A percentile compares a stretch with the other conserved stretches of the same genome.
Evolutionary conservation across 2,113 vertebrate species (phyloP).

Genomic region (Dascyllus trimaculatus): DNA sequence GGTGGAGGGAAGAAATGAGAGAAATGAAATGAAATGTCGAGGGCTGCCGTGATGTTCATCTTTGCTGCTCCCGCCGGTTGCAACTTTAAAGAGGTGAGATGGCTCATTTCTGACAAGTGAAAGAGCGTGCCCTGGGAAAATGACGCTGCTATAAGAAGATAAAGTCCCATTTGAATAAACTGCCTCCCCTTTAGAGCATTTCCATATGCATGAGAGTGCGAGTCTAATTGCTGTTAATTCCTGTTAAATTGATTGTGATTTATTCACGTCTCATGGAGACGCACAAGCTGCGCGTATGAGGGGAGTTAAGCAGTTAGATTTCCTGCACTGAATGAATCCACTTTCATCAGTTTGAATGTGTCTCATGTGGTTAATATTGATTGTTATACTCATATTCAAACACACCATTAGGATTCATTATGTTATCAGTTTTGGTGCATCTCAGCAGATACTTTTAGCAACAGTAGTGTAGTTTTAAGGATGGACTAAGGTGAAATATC

Average conservation of each 20-base stretch:
- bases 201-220: constrained; percentile 69
- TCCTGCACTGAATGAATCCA: constrained; percentile 30
- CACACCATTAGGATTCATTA: neutral
- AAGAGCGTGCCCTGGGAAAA: constrained; percentile 49
- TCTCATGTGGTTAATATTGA: constrained; percentile 1
- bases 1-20: neutral
- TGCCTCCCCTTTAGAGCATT: constrained; percentile 49
- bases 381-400: constrained; percentile 5
- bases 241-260: constrained; percentile 62
- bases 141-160: constrained; percentile 67
- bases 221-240: constrained; percentile 72
- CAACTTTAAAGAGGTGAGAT: constrained; percentile 60
- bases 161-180: constrained; percentile 76
- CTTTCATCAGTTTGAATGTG: constrained; percentile 38
- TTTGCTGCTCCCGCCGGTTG: constrained; percentile 42
- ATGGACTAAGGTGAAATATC: too few relatives aligned
- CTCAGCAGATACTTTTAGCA: neutral
- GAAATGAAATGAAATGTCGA: constrained; percentile 30
- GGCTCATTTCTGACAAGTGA: constrained; percentile 70
- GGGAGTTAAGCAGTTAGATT: constrained; percentile 27
- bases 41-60: constrained; percentile 41
- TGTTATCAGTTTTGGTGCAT: neutral
- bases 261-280: constrained; percentile 47
- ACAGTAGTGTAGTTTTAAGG: neutral
- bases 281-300: constrained; percentile 43